A percentile compares a stretch with the other conserved stretches of the same genome.
These are phyloP conservation scores for Leptopilina syphax DNA, from an alignment of 2,888 invertebrate species.

Conservation along the genomic window DNA sequence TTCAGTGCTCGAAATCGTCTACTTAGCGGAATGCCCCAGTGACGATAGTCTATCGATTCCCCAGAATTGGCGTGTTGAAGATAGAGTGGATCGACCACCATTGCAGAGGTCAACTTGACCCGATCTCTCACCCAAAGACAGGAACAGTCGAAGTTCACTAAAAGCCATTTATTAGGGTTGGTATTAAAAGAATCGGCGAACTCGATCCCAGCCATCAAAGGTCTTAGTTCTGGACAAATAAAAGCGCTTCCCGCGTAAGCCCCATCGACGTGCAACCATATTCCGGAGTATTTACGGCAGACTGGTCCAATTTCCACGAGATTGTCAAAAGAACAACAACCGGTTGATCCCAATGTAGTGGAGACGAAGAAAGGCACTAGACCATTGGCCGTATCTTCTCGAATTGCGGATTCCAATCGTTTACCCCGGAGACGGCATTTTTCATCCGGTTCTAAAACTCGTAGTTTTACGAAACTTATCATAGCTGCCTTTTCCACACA, in stretches of 20 bases:
- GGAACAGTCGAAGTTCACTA: conserved; percentile 91
- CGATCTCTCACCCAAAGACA: conserved; percentile 90
- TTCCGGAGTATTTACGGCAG: conserved; percentile 79
- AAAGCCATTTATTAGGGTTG: conserved; percentile 92
- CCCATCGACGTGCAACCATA: conserved; percentile 94
- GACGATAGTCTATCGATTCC: conserved; percentile 85
- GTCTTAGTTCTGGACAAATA: conserved; percentile 89
- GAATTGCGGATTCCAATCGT: conserved; percentile 81
- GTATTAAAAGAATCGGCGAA: conserved; percentile 92
- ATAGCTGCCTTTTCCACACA: conserved; percentile 89
- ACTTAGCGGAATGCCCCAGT: conserved; percentile 93
- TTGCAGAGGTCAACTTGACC: conserved; percentile 86
- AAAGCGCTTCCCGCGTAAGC: conserved; percentile 93
- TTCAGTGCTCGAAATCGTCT: conserved; percentile 91
- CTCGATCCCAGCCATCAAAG: conserved; percentile 82
- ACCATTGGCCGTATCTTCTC: conserved; percentile 86
- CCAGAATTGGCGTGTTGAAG: conserved; percentile 88
- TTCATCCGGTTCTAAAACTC: conserved; percentile 85
- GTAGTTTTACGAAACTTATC: conserved; percentile 85
- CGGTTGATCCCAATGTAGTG: conserved; percentile 90
- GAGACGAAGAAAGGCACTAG: conserved; percentile 91
- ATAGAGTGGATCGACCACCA: conserved; percentile 92
- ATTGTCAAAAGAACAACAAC: conserved; percentile 90
- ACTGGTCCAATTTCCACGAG: conserved; percentile 87
- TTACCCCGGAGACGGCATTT: conserved; percentile 83